Base-by-base conservation (phyloP, 2,113 vertebrate species). In the Sakesphorus luctuosus region DNA sequence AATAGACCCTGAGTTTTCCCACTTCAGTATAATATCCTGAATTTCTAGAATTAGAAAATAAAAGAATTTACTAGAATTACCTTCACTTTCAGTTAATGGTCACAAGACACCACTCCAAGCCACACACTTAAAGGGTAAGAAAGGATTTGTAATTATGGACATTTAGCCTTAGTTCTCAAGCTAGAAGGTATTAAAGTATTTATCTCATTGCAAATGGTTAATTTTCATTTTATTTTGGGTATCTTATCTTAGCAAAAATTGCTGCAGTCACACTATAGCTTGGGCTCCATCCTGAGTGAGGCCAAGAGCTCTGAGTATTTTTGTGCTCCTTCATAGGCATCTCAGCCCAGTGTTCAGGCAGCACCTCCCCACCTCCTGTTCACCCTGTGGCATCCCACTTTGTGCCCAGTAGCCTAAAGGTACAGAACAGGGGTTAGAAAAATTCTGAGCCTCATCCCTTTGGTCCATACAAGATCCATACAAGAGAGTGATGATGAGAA, bases 401-500 rank as follows among this genome's bases (percentile, higher is more conserved):
- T 33, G 47, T 35, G 80, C 40, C n/a, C 46, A 24, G 44, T 12
- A 56, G 44, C 46, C n/a, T 9, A 23, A 25, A 85, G 15, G 17
- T 6, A 24, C 6, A 31, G 40, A 36, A 29, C 7, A 81, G 6
- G 4, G 14, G 7, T 24, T 38, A 13, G 52, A 49, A 87, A 82
- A 65, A 5, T 16, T 49, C 62, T 6, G 5, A 59, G 2, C 16
- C 33, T 89, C 8, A 35, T 81, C 18, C 11, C 1, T 61, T 26
- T 23, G 36, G 7, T 16, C n/a, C 58, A 36, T 36, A 59, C 58
- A 59, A 59, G 56, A n/a, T 58, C 56, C 33, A n/a, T 7, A 58
- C n/a, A 33, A n/a, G 38, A 20, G 5, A 36, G 5, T 0, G 11
- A 17, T 16, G 11, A 8, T 1, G 29, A 73, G 43, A 38, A 62